Conservation (phyloP, 2,888 invertebrate species). For the Euplexia lucipara region DNA sequence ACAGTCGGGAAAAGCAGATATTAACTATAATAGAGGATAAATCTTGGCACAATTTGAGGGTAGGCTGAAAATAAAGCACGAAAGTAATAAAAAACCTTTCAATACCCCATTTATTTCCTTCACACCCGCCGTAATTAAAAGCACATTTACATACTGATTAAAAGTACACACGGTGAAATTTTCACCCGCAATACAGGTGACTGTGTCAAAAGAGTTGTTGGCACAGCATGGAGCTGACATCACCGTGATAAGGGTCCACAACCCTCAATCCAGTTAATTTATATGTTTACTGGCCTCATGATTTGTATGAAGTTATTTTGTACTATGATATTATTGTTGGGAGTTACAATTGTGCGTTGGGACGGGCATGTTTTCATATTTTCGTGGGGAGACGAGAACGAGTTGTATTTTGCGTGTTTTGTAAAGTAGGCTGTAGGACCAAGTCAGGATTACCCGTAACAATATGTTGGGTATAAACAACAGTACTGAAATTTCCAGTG, state of each 20-base stretch:
- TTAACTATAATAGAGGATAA: not conserved
- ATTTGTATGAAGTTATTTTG: constrained; percentile 62
- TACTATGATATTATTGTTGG: constrained; percentile 39
- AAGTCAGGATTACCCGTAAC: not conserved
- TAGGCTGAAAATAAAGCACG: not conserved
- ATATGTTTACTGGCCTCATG: constrained; percentile 55
- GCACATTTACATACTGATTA: constrained; percentile 52
- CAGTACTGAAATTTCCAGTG: not conserved
- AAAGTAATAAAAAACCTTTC: not conserved
- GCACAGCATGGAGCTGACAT: constrained; percentile 58
- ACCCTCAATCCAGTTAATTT: constrained; percentile 59
- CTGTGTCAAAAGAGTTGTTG: constrained; percentile 55
- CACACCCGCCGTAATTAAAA: constrained; percentile 31
- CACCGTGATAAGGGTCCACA: constrained; percentile 60
- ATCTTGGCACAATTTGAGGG: not conserved
- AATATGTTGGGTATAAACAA: not conserved
- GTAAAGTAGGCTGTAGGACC: not conserved
- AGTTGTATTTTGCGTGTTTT: constrained; percentile 32
- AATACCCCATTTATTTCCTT: constrained; percentile 1
- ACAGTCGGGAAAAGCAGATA: too few relatives aligned
- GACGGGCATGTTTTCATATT: constrained; percentile 38
- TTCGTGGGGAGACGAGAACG: constrained; percentile 9
- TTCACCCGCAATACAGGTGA: constrained; percentile 39
- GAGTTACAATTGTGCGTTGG: constrained; percentile 11
- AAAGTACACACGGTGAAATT: constrained; percentile 29